Base-by-base conservation (phyloP, 2,888 invertebrate species). In the Glaucopsyche alexis region DNA sequence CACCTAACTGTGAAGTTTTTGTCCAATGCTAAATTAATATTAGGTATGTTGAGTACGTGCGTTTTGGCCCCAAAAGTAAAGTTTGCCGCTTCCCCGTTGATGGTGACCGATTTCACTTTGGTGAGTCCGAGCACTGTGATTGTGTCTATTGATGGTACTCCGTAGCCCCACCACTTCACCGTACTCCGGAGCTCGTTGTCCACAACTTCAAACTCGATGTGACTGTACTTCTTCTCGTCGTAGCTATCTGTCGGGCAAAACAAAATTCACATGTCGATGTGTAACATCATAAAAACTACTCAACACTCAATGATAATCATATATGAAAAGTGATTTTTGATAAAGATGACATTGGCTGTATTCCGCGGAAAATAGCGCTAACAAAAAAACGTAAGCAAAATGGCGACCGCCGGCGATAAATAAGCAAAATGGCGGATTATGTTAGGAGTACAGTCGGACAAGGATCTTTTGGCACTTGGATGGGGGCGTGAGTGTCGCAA, bases 181-280 rank as follows among this genome's bases (percentile, higher is more conserved):
- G 74, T 77, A 78, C 87, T 90, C 2, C 75, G 80, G 0, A 91
- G 74, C 42, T 85, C 84, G 1, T 85, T 85, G 55, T 84, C 77
- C 67, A 84, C 82, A 29, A 87, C 79, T 0, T 78, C 80, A 83
- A 95, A 94, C 52, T 90, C 86, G 38, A 95, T 88, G 78, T 94
- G 87, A 71, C 93, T 93, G 85, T 94, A 95, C 77, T 92, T 92
- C 74, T 93, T 93, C 79, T 95, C 94, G 82, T 94, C 93, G 78
- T 93, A 94, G 52, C 94, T 94, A 80, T 94, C 95, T 95, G 88
- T 72, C 13, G 3, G 7, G 49, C 14, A 67, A 67, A 66, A 40
- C 16, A 40, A 42, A 40, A 7, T 16, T 49, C 16, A 52, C 9
- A 52, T 50, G 14, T 50, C 7, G 14, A 16, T 14, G n/a, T 14